Base-by-base conservation (phyloP, 2,113 vertebrate species). In the Phylloscopus trochiloides region DNA sequence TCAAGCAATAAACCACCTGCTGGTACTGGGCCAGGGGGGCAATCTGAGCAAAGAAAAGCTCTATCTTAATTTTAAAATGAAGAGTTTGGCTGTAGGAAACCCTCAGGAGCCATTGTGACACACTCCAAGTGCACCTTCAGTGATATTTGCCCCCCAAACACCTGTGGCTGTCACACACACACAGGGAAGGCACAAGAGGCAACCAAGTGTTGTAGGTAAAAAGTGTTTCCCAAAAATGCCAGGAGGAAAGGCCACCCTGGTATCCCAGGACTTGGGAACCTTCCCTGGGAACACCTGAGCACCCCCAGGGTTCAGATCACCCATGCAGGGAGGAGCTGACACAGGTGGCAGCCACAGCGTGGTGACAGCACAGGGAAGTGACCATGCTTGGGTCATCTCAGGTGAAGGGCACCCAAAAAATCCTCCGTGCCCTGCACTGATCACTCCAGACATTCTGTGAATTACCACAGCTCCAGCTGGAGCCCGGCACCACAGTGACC, bases 161-260 rank as follows among this genome's bases (percentile, higher is more conserved):
- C 21, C 50, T 14, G 1, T 4, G n/a, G 21, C 16, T 62, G 47
- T 52, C 21, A 65, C 34, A 65, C 51, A 32, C 32, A 40, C 8
- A 20, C 20, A n/a, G 31, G 42, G 78, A 68, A 43, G 51, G 47
- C 7, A 86, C 32, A 62, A 70, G 24, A 43, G 32, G 5, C 10
- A 72, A 45, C 3, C 0, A 71, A 68, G 36, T 4, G 40, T 1
- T 16, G 34, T 0, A 38, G 32, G n/a, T 51, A 20, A 58, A 74
- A 43, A 4, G 2, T 6, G 45, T 2, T 9, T 10, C 45, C 17
- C 22, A 65, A 36, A 72, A 73, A 17, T 0, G 3, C 9, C 52
- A 45, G 63, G n/a, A 19, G 14, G 40, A 43, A 48, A 20, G 3
- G 48, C 19, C 47, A 22, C 50, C 86, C 29, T 59, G 50, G 21